These are phyloP conservation scores for Pogonomyrmex californicus DNA, from an alignment of 1,140 invertebrate species.

Conservation along the genomic window DNA sequence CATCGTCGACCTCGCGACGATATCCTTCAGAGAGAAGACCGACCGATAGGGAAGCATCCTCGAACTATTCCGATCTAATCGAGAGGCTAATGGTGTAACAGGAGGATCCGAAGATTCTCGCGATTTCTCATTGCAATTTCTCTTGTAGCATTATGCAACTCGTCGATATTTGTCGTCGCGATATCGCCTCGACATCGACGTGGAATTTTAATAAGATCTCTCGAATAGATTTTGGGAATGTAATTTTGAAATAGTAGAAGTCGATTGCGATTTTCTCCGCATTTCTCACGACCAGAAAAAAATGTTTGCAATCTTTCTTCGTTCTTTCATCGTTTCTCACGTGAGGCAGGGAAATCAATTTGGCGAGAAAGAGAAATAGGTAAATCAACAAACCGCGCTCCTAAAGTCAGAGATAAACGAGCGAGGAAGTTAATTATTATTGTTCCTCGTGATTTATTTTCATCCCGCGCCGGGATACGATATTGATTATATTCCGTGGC, in stretches of 20 bases:
- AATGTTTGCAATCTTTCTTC: background rate
- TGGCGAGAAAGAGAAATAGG: background rate
- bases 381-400: conserved; percentile 41
- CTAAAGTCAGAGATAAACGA: conserved; percentile 52
- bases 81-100: conserved; percentile 50
- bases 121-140: background rate
- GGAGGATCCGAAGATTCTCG: conserved; percentile 53
- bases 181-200: background rate
- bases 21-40: background rate
- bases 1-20: conserved; percentile 28
- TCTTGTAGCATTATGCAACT: background rate
- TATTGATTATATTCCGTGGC: conserved; percentile 61
- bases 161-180: background rate
- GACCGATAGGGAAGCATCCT: conserved; percentile 37
- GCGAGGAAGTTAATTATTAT: conserved; percentile 55
- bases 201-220: background rate
- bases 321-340: conserved; percentile 15
- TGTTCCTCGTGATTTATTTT: conserved; percentile 69
- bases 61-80: conserved; percentile 54
- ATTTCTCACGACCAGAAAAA: background rate
- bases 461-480: conserved; percentile 62
- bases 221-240: background rate
- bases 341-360: conserved; percentile 26
- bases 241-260: background rate
- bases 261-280: background rate